Base-by-base conservation (phyloP, 2,113 vertebrate genomes). In the Colistium nudipinnis region DNA sequence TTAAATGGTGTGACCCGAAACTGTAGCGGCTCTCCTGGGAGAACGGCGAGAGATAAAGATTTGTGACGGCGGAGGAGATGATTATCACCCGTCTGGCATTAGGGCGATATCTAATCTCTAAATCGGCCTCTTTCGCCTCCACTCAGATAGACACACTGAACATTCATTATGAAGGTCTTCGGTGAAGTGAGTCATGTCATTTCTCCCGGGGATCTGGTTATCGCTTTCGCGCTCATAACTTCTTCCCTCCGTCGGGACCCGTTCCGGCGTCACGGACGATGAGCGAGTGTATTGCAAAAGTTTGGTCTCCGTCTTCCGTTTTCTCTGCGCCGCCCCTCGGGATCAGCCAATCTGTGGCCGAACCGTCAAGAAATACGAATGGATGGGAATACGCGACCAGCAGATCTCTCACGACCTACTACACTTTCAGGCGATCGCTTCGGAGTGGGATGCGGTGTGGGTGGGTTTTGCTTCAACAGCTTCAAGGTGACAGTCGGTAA, bases 161-260 rank as follows among this genome's bases (percentile, higher is more conserved):
- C 54, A 5, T 78, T 80, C 76, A 82, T 80, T 70, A 76, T 61
- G 63, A 53, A n/a, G 30, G 39, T 54, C 61, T 81, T 76, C 81
- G 45, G 64, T 80, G 65, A 64, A n/a, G 67, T 70, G 84, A 87
- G 75, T 85, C 85, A 81, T 73, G 63, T 48, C 80, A 84, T 81
- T 60, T 52, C 82, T 87, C 80, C 33, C 1, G 62, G 74, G 79
- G n/a, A 77, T 12, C 53, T 54, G 63, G 83, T 86, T 56, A 86
- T 76, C 80, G 65, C 75, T 57, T 76, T 68, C 64, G 75, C 51
- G 41, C 60, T 76, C 35, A 10, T 86, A n/a, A 82, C 78, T 76
- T n/a, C n/a, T 54, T 60, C 68, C 11, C 48, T 17, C 31, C 19
- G 62, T 66, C 71, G 45, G 52, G 85, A 79, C 79, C 81, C 45